phyloP scores from a whole-genome alignment of 2,888 invertebrate genomes.

The Eupeodes latifasciatus region DNA sequence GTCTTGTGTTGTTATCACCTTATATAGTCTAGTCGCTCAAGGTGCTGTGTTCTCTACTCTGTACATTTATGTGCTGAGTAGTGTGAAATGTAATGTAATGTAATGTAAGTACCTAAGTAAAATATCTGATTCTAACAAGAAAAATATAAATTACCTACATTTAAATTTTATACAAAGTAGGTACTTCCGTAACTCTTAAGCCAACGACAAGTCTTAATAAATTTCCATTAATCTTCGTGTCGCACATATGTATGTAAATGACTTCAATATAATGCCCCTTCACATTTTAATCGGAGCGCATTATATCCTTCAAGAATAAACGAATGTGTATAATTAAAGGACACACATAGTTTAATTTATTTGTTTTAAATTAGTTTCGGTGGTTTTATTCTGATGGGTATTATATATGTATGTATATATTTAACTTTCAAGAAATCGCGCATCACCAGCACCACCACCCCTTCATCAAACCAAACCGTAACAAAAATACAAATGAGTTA shows the following conservation, averaged over 20 bases:
- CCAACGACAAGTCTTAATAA: not conserved
- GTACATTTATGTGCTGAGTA: too few species aligned
- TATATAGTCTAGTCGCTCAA: too few species aligned
- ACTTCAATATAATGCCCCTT: conserved; percentile 4
- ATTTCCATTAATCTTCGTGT: not conserved
- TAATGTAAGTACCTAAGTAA: too few species aligned
- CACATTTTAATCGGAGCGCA: not conserved
- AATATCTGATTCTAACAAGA: too few species aligned
- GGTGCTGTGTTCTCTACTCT: too few species aligned
- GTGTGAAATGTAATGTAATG: too few species aligned
- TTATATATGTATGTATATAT: not conserved
- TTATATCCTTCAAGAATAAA: not conserved
- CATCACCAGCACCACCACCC: too few species aligned
- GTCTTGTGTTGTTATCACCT: too few species aligned
- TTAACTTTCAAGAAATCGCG: not conserved
- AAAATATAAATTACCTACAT: too few species aligned
- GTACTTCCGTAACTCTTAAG: not conserved
- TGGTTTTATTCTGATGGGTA: not conserved
- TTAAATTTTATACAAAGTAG: too few species aligned
- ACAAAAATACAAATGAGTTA: conserved; percentile 20
- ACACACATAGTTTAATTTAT: conserved; percentile 33
- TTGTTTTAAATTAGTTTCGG: conserved; percentile 30
- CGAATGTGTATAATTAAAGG: conserved; percentile 6
- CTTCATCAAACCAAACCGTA: not conserved
- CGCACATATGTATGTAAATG: not conserved